These are phyloP conservation scores for Eubasilissa splendida DNA, from an alignment of 2,888 invertebrate species.

Conservation along the genomic window DNA sequence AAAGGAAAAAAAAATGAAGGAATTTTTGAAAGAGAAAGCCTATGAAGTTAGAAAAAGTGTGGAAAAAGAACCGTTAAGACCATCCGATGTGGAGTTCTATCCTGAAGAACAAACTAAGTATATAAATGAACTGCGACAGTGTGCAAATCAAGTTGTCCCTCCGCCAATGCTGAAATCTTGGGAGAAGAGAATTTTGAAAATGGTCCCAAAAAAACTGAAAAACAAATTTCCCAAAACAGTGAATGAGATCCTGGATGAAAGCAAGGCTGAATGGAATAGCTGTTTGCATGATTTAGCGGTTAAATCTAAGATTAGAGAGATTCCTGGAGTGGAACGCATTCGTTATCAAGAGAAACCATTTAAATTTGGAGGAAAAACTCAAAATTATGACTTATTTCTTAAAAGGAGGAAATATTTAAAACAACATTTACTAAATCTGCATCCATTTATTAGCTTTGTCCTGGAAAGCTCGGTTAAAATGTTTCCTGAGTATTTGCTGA, in stretches of 20 bases:
- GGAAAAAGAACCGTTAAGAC: constrained; percentile 31
- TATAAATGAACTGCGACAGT: constrained; percentile 72
- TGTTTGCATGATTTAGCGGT: constrained; percentile 78
- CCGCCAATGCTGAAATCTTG: constrained; percentile 76
- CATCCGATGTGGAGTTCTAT: constrained; percentile 60
- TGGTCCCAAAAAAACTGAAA: constrained; percentile 73
- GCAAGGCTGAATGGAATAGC: constrained; percentile 73
- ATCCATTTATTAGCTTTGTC: constrained; percentile 77
- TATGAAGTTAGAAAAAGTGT: constrained; percentile 60
- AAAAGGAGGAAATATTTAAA: constrained; percentile 72
- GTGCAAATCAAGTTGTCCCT: constrained; percentile 73
- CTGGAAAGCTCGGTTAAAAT: constrained; percentile 70
- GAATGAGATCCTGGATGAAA: constrained; percentile 72
- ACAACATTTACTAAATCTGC: constrained; percentile 74
- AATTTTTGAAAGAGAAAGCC: constrained; percentile 67
- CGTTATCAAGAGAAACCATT: constrained; percentile 71
- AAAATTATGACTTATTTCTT: constrained; percentile 74
- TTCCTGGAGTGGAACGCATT: constrained; percentile 71
- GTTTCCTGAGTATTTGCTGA: constrained; percentile 73
- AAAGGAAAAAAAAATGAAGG: constrained; percentile 67
- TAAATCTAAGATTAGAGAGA: constrained; percentile 75
- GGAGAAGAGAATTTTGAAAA: constrained; percentile 75
- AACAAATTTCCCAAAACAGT: constrained; percentile 72
- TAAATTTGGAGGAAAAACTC: constrained; percentile 76
- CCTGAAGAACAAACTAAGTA: constrained; percentile 71